Evolutionary conservation across 1,140 invertebrate species (phyloP).

Genomic region (Halesus radiatus): DNA sequence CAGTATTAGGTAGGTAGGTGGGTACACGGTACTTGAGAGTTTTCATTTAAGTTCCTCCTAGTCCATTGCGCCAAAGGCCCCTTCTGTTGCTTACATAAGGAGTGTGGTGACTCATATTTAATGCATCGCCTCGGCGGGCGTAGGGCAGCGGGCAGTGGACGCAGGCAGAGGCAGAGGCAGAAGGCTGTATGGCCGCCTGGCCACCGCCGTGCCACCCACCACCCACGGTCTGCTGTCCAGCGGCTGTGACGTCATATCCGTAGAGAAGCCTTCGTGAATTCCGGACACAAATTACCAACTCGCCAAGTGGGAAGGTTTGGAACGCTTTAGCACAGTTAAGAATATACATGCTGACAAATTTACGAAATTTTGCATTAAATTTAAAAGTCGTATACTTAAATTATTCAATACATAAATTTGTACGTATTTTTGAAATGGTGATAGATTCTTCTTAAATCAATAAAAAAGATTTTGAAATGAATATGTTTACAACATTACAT

Average conservation of each 20-base stretch:
- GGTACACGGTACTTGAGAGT: neutral
- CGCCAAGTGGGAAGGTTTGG: neutral
- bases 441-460: no score
- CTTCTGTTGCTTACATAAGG: slow-evolving; percentile 4
- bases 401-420: no score
- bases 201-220: neutral
- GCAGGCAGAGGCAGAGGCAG: no score
- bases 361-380: neutral
- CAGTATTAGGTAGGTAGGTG: neutral
- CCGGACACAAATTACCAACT: neutral
- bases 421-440: no score
- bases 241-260: slow-evolving; percentile 16
- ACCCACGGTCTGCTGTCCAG: neutral
- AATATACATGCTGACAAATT: neutral
- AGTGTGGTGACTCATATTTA: slow-evolving; percentile 47
- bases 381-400: no score
- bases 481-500: neutral
- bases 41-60: slow-evolving; percentile 4
- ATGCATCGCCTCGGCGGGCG: slow-evolving; percentile 41
- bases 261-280: slow-evolving; percentile 14
- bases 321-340: neutral
- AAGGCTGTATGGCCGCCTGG: no score
- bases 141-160: neutral
- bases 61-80: neutral
- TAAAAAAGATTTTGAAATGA: no score